A percentile compares a stretch with the other conserved stretches of the same genome.
Evolutionary conservation across 2,113 vertebrate species (phyloP).

Genomic region (Brachyhypopomus occidentalis): DNA sequence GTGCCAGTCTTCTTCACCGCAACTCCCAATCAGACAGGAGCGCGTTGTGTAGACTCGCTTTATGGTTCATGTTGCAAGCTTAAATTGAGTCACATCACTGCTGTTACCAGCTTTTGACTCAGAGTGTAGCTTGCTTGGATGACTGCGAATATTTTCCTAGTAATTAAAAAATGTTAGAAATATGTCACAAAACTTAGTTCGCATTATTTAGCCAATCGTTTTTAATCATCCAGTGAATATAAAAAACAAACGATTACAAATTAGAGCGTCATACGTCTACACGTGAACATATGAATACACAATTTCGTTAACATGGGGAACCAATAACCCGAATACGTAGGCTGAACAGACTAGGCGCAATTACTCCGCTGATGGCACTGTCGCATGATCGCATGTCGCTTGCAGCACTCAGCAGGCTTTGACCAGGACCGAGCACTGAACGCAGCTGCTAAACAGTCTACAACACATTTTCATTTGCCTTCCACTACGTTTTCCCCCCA

Average conservation of each 20-base stretch:
- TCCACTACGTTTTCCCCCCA: slow-evolving; percentile 21
- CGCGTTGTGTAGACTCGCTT: slow-evolving; percentile 23
- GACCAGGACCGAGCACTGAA: slow-evolving; percentile 12
- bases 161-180: too few species aligned
- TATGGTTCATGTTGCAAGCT: slow-evolving; percentile 53
- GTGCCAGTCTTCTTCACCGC: slow-evolving; percentile 33
- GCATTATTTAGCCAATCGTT: too few species aligned
- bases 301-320: not conserved
- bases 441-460: not conserved
- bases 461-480: slow-evolving; percentile 33
- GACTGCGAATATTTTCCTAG: not conserved
- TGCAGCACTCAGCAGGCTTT: slow-evolving; percentile 6
- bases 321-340: not conserved
- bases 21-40: slow-evolving; percentile 25
- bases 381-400: slow-evolving; percentile 18
- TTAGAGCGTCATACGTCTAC: too few species aligned
- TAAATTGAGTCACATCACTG: slow-evolving; percentile 54
- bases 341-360: not conserved
- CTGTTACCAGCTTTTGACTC: slow-evolving; percentile 54
- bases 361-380: not conserved
- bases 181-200: too few species aligned
- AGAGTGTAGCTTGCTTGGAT: slow-evolving; percentile 52
- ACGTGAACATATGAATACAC: too few species aligned
- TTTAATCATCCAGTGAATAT: too few species aligned
- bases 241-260: too few species aligned